phyloP scores from a whole-genome alignment of 2,797 vertebrate genomes.

The Amblyraja radiata region DNA sequence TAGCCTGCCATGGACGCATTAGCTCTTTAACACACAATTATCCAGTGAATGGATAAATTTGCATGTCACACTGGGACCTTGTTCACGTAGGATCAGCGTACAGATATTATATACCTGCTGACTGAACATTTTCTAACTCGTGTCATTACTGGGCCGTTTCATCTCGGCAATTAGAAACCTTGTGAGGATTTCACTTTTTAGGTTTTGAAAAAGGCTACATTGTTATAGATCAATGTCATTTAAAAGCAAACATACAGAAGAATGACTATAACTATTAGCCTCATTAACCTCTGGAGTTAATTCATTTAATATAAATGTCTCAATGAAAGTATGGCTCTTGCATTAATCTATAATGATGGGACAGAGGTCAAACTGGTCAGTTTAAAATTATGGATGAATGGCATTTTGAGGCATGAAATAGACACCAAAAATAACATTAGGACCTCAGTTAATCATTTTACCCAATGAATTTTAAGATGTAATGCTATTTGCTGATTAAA shows the following conservation, averaged over 20 bases:
- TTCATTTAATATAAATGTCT: slow-evolving; percentile 15
- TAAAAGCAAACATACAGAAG: slow-evolving; percentile 5
- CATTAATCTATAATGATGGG: not conserved
- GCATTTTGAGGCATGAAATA: not conserved
- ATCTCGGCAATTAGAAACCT: not conserved
- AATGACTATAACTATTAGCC: slow-evolving; percentile 4
- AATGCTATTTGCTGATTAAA: not conserved
- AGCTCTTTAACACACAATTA: not conserved
- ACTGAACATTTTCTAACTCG: not conserved
- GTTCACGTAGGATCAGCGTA: not conserved
- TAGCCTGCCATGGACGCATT: not conserved
- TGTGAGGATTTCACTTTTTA: not conserved
- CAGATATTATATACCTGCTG: not conserved
- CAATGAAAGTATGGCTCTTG: not conserved
- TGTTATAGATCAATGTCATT: slow-evolving; percentile 19
- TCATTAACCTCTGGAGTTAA: slow-evolving; percentile 30
- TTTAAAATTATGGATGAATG: not conserved
- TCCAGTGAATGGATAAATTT: not conserved
- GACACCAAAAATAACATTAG: not conserved
- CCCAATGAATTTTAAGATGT: not conserved
- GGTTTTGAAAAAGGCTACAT: not conserved
- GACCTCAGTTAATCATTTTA: not conserved
- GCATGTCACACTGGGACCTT: not conserved
- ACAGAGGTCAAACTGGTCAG: not conserved
- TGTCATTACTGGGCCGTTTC: not conserved